Evolutionary conservation across 2,888 invertebrate genomes (phyloP), one percentile per base, ranked within the genome.

Genomic region (Arrhopalites spinosus): DNA sequence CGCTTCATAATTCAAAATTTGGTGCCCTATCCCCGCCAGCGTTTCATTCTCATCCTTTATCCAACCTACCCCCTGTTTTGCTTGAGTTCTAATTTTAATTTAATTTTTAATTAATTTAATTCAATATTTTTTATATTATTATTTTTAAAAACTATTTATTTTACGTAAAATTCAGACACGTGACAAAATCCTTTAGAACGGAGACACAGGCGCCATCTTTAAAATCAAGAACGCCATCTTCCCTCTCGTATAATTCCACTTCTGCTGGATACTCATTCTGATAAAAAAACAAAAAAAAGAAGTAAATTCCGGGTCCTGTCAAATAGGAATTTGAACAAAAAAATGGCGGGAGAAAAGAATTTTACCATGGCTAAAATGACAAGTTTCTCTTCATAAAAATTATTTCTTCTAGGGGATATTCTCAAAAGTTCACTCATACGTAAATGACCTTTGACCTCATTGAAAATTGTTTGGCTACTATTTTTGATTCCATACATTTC

Each of bases 401-500:
- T 64, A n/a, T 30, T 53, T 15, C 66, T n/a, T 15, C 73, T 66
- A 1, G 56, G 27, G 15, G 67, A 23, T 30, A 73, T 30, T 8
- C 59, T 23, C 20, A 59, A 17, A n/a, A 73, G 30, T 23, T 73
- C 67, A n/a, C n/a, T n/a, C n/a, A n/a, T n/a, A n/a, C n/a, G n/a
- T n/a, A n/a, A n/a, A n/a, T n/a, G n/a, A n/a, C n/a, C n/a, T n/a
- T n/a, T n/a, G n/a, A n/a, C 47, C 15, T 13, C 0, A 30, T 20
- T 27, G n/a, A 23, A n/a, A 7, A 15, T 43, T 15, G 13, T 2
- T 27, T 72, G 20, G 25, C 11, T 11, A 17, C 27, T 45, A 11
- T 56, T 15, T 1, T 36, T 7, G 1, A 74, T 61, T 0, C 74
- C 68, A 36, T 61, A 74, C 1, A 74, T 23, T 45, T 74, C 74